Base-by-base conservation (phyloP, 53 echinoderm and acorn worm genomes). In the Mesocentrotus franciscanus region DNA sequence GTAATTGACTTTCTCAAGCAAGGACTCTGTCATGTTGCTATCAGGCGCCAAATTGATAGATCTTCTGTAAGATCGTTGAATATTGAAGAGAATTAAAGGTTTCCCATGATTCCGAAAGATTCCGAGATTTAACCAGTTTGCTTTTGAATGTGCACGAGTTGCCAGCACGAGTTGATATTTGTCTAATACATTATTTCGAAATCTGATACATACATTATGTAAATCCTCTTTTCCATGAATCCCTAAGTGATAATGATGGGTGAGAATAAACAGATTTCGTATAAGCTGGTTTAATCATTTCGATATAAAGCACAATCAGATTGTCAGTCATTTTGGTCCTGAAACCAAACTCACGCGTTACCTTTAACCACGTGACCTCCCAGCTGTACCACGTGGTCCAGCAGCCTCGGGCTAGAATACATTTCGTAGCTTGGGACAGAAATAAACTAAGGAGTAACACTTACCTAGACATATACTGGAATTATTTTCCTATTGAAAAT, bases 1-100 rank as follows among this genome's bases (percentile, higher is more conserved):
- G 33, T 30, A n/a, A 76, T 14, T 76, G 64, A 64, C 64, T 18
- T 64, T 64, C 64, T 64, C 64, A 7, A 64, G 18, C 64, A 13
- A 16, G 64, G 64, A 18, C 64, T 64, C 6, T 14, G 6, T 20
- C 64, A 64, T 16, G 15, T 18, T 64, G 64, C 20, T 64, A 20
- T 64, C 64, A 64, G 64, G 64, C 64, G 20, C 20, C 18, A 64
- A 64, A 64, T 64, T 64, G 76, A 14, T 76, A 12, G 12, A 81
- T 81, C 0, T 81, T 36, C 16, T 33, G 8, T 81, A 2, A 42
- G 39, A 42, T 18, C 5, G n/a, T 18, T 36, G 81, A 81, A 42
- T 81, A 81, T 81, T 81, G 81, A 36, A 81, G 10, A 42, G 20
- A 36, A 42, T 81, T 36, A 81, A 81, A 81, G 81, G 81, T 29